These are phyloP conservation scores for Echinometra lucunter DNA, from an alignment of 53 echinoderm and acorn worm genomes.

Conservation along the genomic window DNA sequence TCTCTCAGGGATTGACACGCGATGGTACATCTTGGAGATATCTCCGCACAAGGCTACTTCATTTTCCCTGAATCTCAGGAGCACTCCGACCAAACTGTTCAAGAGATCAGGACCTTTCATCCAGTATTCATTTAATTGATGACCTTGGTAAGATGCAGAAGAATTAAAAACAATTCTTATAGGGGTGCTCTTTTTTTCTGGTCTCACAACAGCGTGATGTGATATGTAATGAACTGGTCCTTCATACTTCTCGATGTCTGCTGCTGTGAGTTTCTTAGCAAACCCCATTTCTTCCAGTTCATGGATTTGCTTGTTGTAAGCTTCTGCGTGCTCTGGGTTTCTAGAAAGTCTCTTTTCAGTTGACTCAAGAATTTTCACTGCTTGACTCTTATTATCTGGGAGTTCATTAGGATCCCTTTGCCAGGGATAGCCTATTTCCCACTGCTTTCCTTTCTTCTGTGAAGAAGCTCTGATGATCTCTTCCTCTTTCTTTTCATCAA, in stretches of 20 bases:
- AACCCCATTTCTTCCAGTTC: conserved; percentile 79
- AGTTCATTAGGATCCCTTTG: conserved; percentile 70
- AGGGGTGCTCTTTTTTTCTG: conserved; percentile 84
- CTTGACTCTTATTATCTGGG: conserved; percentile 76
- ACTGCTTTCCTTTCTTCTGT: conserved; percentile 72
- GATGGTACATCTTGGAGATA: conserved; percentile 73
- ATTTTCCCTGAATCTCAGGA: conserved; percentile 63
- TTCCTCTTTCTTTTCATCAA: not conserved
- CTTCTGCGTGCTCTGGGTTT: conserved; percentile 71
- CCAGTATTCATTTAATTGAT: conserved; percentile 72
- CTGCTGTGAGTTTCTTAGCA: conserved; percentile 71
- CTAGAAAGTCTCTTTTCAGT: conserved; percentile 74
- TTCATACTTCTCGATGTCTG: conserved; percentile 64
- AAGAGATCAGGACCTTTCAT: conserved; percentile 70
- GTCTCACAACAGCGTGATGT: conserved; percentile 74
- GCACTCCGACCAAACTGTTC: conserved; percentile 66
- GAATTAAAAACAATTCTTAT: conserved; percentile 75
- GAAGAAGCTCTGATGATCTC: conserved; percentile 44
- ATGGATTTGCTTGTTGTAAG: conserved; percentile 74
- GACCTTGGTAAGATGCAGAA: conserved; percentile 65
- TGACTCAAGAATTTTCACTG: conserved; percentile 62
- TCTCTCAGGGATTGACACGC: conserved; percentile 61
- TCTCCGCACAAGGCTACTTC: conserved; percentile 55
- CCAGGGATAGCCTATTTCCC: conserved; percentile 82
- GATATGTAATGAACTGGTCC: conserved; percentile 81